Evolutionary conservation across 1,140 invertebrate species (phyloP), one percentile per base, ranked within the genome.

Genomic region (Eumeta japonica): DNA sequence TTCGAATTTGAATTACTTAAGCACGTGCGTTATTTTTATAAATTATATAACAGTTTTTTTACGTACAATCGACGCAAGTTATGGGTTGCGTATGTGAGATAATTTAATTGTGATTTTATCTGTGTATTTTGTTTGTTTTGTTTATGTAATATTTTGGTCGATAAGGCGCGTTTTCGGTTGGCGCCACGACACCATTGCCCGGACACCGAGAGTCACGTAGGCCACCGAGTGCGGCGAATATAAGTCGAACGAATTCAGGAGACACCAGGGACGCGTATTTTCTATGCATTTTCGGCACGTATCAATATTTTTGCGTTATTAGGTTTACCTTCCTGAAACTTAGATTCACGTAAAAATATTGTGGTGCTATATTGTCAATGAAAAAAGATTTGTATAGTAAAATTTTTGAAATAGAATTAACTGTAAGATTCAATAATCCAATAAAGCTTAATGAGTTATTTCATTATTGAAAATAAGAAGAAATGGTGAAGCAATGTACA

Each of bases 171-270:
- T 50, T 59, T 54, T 67, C 52, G 63, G 55, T 58, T 68, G 64
- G 61, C 64, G 55, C 50, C 40, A 53, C 57, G 59, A 45, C 66
- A 57, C 64, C 67, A 65, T 64, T 62, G 54, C 55, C 36, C 56
- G 53, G 61, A 54, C 49, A 46, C 58, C 55, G 54, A 50, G 44
- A 64, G 67, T 72, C 67, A 72, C 67, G 67, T 72, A 72, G 58
- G 62, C 67, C 66, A 72, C 61, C 56, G n/a, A n/a, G n/a, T n/a
- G n/a, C n/a, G n/a, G 52, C 53, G 58, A 36, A 45, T 45, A 46
- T 41, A 35, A 64, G 37, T 48, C 66, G 54, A 18, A 62, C 44
- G 43, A 49, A 41, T 71, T 51, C 24, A 40, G 28, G 18, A 14
- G 41, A 9, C 28, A 28, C 16, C 11, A 13, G 9, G 9, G 28